A percentile compares a stretch with the other conserved stretches of the same genome.
Conservation (phyloP, 1,140 invertebrate species). For the Papilio machaon region DNA sequence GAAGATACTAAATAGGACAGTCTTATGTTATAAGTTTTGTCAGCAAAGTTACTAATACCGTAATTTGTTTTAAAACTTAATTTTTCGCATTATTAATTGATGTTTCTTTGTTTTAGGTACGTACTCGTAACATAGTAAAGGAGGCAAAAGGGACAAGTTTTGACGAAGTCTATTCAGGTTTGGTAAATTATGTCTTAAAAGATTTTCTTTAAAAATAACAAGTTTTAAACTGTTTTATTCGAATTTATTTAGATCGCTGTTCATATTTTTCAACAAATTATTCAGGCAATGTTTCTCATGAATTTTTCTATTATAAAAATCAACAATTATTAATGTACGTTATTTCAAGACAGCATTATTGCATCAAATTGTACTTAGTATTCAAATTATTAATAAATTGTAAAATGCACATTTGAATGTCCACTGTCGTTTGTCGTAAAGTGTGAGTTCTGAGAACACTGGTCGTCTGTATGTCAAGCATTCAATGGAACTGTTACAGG, state of each 20-base stretch:
- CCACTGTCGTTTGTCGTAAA: conserved; percentile 46
- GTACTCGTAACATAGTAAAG: conserved; percentile 37
- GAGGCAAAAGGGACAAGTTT: background rate
- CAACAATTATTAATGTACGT: background rate
- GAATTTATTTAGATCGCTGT: background rate
- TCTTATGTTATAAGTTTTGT: background rate
- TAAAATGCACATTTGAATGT: conserved; percentile 44
- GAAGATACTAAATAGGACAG: background rate
- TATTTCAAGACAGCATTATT: background rate
- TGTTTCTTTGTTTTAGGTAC: conserved; percentile 48
- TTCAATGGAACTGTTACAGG: conserved; percentile 42
- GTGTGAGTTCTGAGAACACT: conserved; percentile 45
- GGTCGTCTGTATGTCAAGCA: conserved; percentile 45
- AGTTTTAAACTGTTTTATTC: too few species aligned
- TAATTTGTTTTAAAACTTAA: background rate
- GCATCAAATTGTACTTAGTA: background rate
- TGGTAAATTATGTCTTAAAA: too few species aligned
- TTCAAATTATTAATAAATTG: conserved; percentile 1
- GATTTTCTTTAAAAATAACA: too few species aligned
- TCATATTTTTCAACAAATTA: too few species aligned
- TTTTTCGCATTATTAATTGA: conserved; percentile 34
- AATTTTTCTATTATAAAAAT: too few species aligned
- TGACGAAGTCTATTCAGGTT: background rate
- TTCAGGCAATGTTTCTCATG: too few species aligned
- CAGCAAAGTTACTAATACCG: background rate